Evolutionary conservation across 2,797 vertebrate species (phyloP), one percentile per base, ranked within the genome.

Genomic region (Danio kyathit): DNA sequence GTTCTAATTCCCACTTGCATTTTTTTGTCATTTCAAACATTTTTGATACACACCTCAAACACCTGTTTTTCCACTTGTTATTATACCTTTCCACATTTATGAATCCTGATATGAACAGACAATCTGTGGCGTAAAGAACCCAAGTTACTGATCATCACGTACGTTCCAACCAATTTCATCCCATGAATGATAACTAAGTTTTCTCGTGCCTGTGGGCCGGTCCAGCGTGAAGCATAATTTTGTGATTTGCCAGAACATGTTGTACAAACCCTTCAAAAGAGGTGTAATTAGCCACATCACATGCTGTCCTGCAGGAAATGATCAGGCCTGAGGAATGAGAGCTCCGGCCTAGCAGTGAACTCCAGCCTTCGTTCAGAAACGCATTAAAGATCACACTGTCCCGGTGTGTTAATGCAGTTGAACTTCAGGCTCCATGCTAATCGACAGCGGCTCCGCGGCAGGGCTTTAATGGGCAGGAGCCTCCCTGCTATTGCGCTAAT

Each of bases 221-320:
- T 81, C 66, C 76, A 78, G 66, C 59, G 13, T 85, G 85, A 79
- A 83, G 76, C 76, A 69, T 88, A 89, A 90, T 91, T 89, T 89
- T 67, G 46, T 83, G 78, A 86, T 78, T 65, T 75, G 56, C 74
- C 86, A 86, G 86, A 82, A 88, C 86, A 87, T 76, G 41, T 14
- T 74, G 49, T 86, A 76, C 82, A 52, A 70, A 77, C 81, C 81
- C 86, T 86, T 88, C 89, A 86, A 87, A 29, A 86, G 83, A 67
- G 86, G 79, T 76, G 72, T 92, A 90, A 93, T 94, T 93, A 92
- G 80, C 79, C 46, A 65, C 46, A 80, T 77, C 80, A 80, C 79
- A 82, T 57, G 76, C 83, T 76, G 69, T 67, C 49, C 79, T 74
- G 17, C 17, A 48, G 10, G 67, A 52, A 79, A 85, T 81, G 80